These are phyloP conservation scores for Rhizomys pruinosus DNA, from an alignment of 2,113 vertebrate genomes.

Conservation along the genomic window DNA sequence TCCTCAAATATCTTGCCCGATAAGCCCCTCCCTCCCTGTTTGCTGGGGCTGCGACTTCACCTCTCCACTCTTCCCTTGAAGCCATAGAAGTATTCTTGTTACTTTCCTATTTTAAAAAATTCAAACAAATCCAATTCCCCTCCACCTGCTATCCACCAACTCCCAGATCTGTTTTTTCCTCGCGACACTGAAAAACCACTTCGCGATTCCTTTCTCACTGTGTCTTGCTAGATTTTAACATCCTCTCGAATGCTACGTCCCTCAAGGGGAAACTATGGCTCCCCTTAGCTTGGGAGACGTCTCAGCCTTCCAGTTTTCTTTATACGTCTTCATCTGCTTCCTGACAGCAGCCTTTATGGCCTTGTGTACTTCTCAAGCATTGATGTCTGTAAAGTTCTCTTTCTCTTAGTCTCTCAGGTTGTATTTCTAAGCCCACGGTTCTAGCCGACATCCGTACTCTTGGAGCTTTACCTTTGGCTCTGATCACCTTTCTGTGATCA, in stretches of 20 bases:
- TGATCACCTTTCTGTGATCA: background rate
- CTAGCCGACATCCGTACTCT: background rate
- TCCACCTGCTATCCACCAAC: no score
- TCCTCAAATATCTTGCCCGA: background rate
- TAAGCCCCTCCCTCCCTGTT: background rate
- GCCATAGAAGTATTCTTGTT: background rate
- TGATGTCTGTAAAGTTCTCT: background rate
- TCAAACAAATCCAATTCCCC: background rate
- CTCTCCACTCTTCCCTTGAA: background rate
- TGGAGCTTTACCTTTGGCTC: background rate
- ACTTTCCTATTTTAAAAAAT: background rate
- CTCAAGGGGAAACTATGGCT: background rate
- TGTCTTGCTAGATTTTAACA: background rate
- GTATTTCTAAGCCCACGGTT: background rate
- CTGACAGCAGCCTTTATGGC: background rate
- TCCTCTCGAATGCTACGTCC: background rate
- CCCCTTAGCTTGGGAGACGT: background rate
- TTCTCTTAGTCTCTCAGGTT: background rate
- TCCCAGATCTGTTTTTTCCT: background rate
- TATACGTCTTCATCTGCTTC: background rate
- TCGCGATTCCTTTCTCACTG: background rate
- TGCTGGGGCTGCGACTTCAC: background rate
- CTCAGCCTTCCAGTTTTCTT: no score
- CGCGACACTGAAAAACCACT: background rate
- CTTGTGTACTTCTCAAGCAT: background rate